A percentile compares a stretch with the other conserved stretches of the same genome.
Evolutionary conservation across 1,140 invertebrate genomes (phyloP).

Genomic region (Helicoverpa zea): DNA sequence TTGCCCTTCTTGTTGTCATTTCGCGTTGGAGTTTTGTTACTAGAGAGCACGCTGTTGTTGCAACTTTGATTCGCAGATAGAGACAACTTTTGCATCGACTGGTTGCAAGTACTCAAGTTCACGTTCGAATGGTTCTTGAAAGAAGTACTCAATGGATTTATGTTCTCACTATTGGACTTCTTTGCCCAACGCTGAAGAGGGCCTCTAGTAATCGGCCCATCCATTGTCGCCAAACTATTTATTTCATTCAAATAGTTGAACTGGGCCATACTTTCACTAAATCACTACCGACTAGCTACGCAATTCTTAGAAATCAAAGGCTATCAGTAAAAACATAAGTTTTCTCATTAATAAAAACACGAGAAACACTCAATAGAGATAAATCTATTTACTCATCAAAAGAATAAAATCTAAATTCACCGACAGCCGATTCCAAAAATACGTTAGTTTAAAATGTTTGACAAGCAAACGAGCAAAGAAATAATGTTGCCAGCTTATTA

Average conservation of each 20-base stretch:
- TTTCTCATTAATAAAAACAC: conserved; percentile 43
- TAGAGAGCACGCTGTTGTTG: conserved; percentile 79
- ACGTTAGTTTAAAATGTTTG: conserved; percentile 40
- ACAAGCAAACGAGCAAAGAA: not conserved
- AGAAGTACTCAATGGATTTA: conserved; percentile 75
- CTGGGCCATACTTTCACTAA: conserved; percentile 89
- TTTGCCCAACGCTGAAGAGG: conserved; percentile 93
- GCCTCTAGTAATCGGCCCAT: conserved; percentile 92
- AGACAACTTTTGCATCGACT: conserved; percentile 87
- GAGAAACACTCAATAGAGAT: conserved; percentile 33
- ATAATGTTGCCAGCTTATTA: conserved; percentile 16
- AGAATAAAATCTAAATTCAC: conserved; percentile 35
- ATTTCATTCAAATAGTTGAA: conserved; percentile 93
- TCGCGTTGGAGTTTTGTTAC: conserved; percentile 82
- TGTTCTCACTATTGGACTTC: conserved; percentile 86
- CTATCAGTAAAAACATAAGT: conserved; percentile 21
- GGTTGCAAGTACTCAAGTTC: conserved; percentile 85
- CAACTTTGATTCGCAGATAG: conserved; percentile 87
- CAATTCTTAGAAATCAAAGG: conserved; percentile 10
- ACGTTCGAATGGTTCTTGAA: conserved; percentile 80
- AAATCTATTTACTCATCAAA: conserved; percentile 41
- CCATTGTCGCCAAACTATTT: conserved; percentile 91
- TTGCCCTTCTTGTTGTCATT: conserved; percentile 81
- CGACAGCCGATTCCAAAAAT: conserved; percentile 38
- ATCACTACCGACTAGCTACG: conserved; percentile 19